phyloP scores from a whole-genome alignment of 2,888 invertebrate species.

The Nomada ferruginata region DNA sequence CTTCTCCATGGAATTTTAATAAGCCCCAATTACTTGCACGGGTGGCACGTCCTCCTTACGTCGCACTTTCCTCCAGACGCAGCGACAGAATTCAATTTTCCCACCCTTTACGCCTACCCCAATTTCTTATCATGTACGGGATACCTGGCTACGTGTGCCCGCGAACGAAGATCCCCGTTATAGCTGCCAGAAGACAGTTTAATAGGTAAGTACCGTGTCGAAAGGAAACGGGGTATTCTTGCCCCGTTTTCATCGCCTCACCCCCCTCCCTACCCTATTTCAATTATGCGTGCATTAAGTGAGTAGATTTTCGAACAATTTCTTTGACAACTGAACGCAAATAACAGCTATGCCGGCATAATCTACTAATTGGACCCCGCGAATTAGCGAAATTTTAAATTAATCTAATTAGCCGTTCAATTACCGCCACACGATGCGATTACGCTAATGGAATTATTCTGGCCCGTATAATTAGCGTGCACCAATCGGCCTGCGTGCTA shows the following conservation, averaged over 20 bases:
- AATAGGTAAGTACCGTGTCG: constrained; percentile 36
- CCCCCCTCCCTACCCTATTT: not conserved
- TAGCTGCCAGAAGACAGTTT: constrained; percentile 29
- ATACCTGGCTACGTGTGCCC: constrained; percentile 14
- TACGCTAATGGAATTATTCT: constrained; percentile 80
- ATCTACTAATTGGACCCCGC: constrained; percentile 73
- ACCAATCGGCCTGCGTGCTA: constrained; percentile 50
- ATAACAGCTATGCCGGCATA: constrained; percentile 52
- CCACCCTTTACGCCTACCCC: constrained; percentile 21
- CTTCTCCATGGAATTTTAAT: constrained; percentile 76
- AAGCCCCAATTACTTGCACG: constrained; percentile 76
- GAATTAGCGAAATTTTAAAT: constrained; percentile 79
- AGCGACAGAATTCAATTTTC: constrained; percentile 76
- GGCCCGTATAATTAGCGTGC: constrained; percentile 77
- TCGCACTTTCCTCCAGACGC: constrained; percentile 68
- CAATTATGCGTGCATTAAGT: not conserved
- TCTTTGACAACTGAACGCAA: constrained; percentile 23
- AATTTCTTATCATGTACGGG: constrained; percentile 36
- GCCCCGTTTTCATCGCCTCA: constrained; percentile 30
- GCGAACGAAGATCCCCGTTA: constrained; percentile 8
- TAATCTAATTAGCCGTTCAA: constrained; percentile 81
- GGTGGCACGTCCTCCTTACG: constrained; percentile 71
- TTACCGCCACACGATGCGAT: constrained; percentile 77
- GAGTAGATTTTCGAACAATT: constrained; percentile 17
- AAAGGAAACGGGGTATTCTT: constrained; percentile 49